These are phyloP conservation scores for Diarsia mendica DNA, from an alignment of 2,888 invertebrate genomes.

Conservation along the genomic window DNA sequence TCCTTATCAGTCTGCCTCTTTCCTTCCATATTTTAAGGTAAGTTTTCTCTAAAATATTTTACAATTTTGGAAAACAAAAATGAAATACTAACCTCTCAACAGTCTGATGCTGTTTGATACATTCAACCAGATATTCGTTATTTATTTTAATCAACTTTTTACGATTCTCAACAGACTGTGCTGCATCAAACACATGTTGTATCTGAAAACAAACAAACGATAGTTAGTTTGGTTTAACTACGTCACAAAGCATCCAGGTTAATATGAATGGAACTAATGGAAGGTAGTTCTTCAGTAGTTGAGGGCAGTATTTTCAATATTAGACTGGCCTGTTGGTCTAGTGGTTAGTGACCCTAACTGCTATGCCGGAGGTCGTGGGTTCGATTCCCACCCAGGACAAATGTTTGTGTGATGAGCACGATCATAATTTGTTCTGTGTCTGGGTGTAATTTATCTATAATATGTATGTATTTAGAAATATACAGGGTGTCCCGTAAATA, in stretches of 20 bases:
- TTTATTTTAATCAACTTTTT: conserved; percentile 68
- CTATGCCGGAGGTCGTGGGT: no score
- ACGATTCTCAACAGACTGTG: conserved; percentile 58
- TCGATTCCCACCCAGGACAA: no score
- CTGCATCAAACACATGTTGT: conserved; percentile 65
- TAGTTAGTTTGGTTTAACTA: background rate
- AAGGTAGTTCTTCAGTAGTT: background rate
- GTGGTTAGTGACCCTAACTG: no score
- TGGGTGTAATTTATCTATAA: no score
- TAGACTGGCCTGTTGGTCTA: no score
- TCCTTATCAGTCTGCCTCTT: background rate
- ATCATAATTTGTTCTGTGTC: no score
- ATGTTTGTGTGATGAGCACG: no score
- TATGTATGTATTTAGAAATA: no score
- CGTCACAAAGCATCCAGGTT: background rate
- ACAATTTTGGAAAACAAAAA: background rate
- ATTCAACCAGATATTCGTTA: conserved; percentile 75
- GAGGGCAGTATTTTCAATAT: no score
- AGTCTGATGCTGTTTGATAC: conserved; percentile 82
- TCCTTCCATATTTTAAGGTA: background rate
- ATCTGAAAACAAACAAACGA: conserved; percentile 69
- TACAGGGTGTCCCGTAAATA: no score
- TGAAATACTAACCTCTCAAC: conserved; percentile 74
- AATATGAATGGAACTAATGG: background rate
- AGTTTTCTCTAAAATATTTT: background rate